phyloP scores from a whole-genome alignment of 2,113 vertebrate genomes.

The Corythaeola cristata region DNA sequence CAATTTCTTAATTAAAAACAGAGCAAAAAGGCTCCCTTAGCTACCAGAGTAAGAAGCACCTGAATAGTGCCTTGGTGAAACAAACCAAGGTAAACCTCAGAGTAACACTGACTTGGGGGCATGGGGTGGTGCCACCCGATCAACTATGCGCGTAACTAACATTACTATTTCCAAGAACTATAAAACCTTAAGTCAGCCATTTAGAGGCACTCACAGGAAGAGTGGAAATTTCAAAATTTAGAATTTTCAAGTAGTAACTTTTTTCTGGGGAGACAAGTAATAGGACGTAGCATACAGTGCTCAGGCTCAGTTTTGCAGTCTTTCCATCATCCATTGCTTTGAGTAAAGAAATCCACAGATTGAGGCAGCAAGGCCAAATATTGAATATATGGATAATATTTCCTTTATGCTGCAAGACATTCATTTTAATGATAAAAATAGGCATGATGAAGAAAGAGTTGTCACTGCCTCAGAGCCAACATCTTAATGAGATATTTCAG shows the following conservation, averaged over 20 bases:
- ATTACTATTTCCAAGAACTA: neutral
- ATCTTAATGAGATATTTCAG: slow-evolving; percentile 45
- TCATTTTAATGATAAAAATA: neutral
- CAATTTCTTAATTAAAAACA: neutral
- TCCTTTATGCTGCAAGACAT: neutral
- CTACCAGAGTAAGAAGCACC: neutral
- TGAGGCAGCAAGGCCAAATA: neutral
- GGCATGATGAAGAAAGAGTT: neutral
- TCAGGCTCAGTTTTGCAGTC: neutral
- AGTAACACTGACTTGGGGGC: neutral
- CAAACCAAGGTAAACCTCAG: neutral
- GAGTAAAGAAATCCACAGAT: neutral
- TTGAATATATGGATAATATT: neutral
- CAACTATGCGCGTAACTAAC: neutral
- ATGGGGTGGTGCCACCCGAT: neutral
- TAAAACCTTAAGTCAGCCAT: neutral
- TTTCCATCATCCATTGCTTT: neutral
- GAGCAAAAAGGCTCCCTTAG: neutral
- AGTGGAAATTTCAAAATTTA: neutral
- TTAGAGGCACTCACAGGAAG: neutral
- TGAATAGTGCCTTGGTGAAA: neutral
- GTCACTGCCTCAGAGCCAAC: neutral
- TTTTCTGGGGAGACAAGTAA: neutral
- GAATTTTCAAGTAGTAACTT: neutral
- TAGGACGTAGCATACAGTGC: neutral